phyloP scores from a whole-genome alignment of 2,113 vertebrate species.

The Campylomormyrus tamandua region DNA sequence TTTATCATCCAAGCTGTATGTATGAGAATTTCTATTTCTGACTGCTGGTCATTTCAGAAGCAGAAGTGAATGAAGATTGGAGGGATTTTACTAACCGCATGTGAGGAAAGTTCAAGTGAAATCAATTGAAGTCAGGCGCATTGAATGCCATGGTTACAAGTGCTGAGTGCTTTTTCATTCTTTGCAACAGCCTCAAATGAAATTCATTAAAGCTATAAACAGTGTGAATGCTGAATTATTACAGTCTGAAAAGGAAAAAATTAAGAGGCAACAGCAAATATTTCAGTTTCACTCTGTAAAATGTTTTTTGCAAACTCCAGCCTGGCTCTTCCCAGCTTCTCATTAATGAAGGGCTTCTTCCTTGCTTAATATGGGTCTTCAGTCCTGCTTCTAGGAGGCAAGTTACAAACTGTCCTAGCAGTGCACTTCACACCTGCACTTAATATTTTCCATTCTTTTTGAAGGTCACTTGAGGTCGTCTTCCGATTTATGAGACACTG shows the following conservation, averaged over 20 bases:
- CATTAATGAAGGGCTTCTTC: too few species aligned
- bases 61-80: not conserved
- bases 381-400: too few species aligned
- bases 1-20: not conserved
- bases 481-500: not conserved
- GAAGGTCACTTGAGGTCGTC: not conserved
- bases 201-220: not conserved
- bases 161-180: not conserved
- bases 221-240: not conserved
- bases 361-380: too few species aligned
- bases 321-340: too few species aligned
- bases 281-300: too few species aligned
- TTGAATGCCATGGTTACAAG: not conserved
- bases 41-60: not conserved
- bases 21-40: not conserved
- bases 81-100: not conserved
- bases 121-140: not conserved
- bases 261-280: not conserved
- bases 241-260: not conserved
- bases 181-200: not conserved
- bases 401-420: not conserved
- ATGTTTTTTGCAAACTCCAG: too few species aligned
- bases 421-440: not conserved
- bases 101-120: not conserved
- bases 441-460: not conserved